Base-by-base conservation (phyloP, 2,797 vertebrate species). In the Phylloscopus collybita region DNA sequence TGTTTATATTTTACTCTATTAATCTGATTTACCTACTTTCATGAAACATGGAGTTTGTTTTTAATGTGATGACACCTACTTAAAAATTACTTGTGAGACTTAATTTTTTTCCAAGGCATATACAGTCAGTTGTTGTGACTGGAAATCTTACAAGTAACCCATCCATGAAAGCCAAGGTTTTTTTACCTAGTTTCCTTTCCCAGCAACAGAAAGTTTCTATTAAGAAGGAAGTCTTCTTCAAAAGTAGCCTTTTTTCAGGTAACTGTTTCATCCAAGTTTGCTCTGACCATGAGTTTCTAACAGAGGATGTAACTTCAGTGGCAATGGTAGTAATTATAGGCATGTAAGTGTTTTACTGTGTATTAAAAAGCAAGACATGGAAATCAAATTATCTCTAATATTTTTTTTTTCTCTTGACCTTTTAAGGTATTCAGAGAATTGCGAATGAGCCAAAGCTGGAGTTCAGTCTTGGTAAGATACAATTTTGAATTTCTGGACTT, bases 401-500 rank as follows among this genome's bases (percentile, higher is more conserved):
- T 93, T 53, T 83, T 51, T 29, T 92, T 84, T 74, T 54, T 32
- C 56, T 60, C 56, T 60, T 95, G 16, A 92, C 78, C 36, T 95
- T 95, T 73, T 86, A 91, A 98, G 98, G 97, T 96, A 97, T 98
- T 96, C 97, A 97, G 93, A 98, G 95, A 93, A 97, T 74, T 91
- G 94, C 97, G 90, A 93, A 97, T 96, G 98, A 98, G 62, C 98
- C 98, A 61, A 98, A 98, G 92, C 71, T 98, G 95, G 98, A 98
- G 93, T 98, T 98, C 92, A 98, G 97, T 86, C 98, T 98, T 66
- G 98, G 98, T 98, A 98, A 98, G 98, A 73, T 19, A 50, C 4
- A 29, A 16, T 86, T 93, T 92, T 94, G 26, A 29, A 11, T 83
- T 69, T 57, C 69, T 91, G 18, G 15, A 60, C 45, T 70, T 67